Percentiles rank a stretch among this genome's conserved stretches.
These are phyloP conservation scores for Toxotes jaculatrix DNA, from an alignment of 2,113 vertebrate genomes.

Conservation along the genomic window DNA sequence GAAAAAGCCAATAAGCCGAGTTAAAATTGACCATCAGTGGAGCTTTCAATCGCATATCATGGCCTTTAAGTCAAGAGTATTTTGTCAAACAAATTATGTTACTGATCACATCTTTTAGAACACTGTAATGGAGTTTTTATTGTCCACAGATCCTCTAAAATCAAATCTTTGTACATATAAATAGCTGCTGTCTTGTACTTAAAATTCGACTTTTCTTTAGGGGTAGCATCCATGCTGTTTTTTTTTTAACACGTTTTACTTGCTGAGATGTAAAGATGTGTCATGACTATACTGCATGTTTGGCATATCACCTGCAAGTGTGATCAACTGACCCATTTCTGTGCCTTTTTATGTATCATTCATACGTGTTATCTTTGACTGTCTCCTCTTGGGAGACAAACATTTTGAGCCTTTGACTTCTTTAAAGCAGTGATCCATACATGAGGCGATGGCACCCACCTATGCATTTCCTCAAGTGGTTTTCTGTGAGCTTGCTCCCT, in stretches of 20 bases:
- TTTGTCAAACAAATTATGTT: too few species aligned
- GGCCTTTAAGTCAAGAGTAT: too few species aligned
- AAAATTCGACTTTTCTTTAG: background rate
- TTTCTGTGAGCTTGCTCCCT: conserved; percentile 10
- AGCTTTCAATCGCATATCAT: too few species aligned
- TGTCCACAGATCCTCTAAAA: too few species aligned
- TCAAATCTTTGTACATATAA: too few species aligned
- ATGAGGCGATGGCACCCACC: too few species aligned
- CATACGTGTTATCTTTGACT: background rate
- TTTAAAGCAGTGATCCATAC: conserved; percentile 6
- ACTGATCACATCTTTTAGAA: too few species aligned
- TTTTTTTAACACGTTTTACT: background rate
- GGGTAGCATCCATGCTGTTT: background rate
- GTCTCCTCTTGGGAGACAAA: background rate
- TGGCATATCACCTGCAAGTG: background rate
- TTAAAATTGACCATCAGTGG: background rate
- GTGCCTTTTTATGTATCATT: background rate
- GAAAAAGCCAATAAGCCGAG: too few species aligned
- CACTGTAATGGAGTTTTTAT: too few species aligned
- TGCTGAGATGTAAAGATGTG: background rate
- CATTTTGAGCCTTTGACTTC: background rate
- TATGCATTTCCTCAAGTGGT: conserved; percentile 15
- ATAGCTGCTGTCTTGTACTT: too few species aligned
- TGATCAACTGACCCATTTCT: conserved; percentile 18
- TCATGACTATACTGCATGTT: background rate